These are phyloP conservation scores for Erpornis zantholeuca DNA, from an alignment of 2,113 vertebrate genomes.

Conservation along the genomic window DNA sequence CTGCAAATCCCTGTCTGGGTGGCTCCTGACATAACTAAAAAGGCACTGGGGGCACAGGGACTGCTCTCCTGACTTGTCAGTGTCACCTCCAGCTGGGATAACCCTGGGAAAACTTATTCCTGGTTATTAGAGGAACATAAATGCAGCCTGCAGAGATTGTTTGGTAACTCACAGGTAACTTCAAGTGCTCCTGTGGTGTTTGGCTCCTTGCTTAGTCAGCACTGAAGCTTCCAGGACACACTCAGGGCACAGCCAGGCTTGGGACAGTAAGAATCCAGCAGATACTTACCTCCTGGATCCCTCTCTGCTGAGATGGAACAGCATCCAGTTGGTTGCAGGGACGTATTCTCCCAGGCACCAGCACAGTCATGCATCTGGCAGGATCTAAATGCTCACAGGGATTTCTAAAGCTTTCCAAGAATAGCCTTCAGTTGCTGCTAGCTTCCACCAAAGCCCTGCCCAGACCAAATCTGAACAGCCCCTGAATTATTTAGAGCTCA, in stretches of 20 bases:
- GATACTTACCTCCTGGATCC: neutral
- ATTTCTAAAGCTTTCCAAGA: neutral
- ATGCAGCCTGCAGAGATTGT: neutral
- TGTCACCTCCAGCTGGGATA: neutral
- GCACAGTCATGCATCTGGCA: neutral
- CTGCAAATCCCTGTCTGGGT: neutral
- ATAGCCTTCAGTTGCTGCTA: neutral
- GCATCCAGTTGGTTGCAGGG: neutral
- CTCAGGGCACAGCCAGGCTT: neutral
- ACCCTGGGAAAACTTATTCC: neutral
- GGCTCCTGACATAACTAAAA: neutral
- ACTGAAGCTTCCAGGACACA: neutral
- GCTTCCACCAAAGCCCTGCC: neutral
- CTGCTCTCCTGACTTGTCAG: neutral
- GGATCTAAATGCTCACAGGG: neutral
- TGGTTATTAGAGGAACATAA: neutral
- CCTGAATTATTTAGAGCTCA: constrained; percentile 30
- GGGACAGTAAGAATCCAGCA: neutral
- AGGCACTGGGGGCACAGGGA: neutral
- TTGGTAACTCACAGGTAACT: neutral
- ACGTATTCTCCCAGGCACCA: neutral
- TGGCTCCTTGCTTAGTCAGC: neutral
- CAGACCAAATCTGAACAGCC: neutral
- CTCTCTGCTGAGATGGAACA: neutral
- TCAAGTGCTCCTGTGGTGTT: neutral